Base-by-base conservation (phyloP, 1,140 invertebrate species). In the Harpegnathos saltator region DNA sequence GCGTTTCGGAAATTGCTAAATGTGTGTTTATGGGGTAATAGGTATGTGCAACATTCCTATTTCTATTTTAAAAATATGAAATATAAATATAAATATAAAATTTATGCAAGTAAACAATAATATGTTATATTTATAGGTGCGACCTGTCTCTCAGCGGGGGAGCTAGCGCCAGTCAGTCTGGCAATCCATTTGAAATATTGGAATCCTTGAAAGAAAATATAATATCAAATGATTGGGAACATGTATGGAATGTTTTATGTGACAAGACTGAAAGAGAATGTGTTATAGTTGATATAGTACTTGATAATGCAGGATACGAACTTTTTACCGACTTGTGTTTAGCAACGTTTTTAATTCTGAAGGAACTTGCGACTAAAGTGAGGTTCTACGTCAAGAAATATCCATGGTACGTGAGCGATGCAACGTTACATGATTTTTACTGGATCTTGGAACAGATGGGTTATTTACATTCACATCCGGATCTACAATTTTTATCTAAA, bases 351-450 rank as follows among this genome's bases (percentile, higher is more conserved):
- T 92, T 99, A 3, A 92, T 97, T 26, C 91, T 95, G 17, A 94
- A 96, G 71, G 95, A 96, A 58, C 93, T 98, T 19, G 97, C 96
- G 0, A 92, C 95, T 44, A 96, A 95, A 94, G 95, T 99, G 58
- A 94, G 97, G 75, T 97, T 99, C 88, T 97, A 99, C 92, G 96
- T 97, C 0, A 99, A 99, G 95, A 94, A 95, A 12, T 97, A 98
- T 85, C 99, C 99, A 0, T 99, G 99, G 99, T 99, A 98, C 93
- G 96, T 99, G 1, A 99, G 99, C 12, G 99, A 99, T 93, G 97
- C 97, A 0, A 98, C 96, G 9, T 87, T 87, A 22, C 89, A 93
- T 7, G 99, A 99, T 95, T 97, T 99, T 66, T 85, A 95, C 85
- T 98, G 96, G 96, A 95, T 95, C 0, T 83, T 97, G 17, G 81